phyloP scores from a whole-genome alignment of 2,888 invertebrate species.

The Julus scandinavius region DNA sequence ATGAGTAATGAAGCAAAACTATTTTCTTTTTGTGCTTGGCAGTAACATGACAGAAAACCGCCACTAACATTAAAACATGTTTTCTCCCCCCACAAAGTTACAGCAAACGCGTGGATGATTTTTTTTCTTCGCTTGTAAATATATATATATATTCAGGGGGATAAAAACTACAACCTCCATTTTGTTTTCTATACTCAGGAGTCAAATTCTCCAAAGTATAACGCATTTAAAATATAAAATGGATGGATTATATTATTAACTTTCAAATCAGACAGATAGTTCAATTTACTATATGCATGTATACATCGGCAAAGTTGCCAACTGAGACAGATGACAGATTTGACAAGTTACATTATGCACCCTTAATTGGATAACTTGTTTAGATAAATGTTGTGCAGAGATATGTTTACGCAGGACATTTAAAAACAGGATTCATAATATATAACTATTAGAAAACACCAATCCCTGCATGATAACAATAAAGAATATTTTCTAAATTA shows the following conservation, averaged over 20 bases:
- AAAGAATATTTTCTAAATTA: not conserved
- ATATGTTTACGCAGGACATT: no score
- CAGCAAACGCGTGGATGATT: conserved; percentile 26
- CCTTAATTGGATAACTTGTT: no score
- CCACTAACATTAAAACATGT: conserved; percentile 21
- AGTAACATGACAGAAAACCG: conserved; percentile 19
- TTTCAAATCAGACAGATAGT: no score
- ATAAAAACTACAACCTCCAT: not conserved
- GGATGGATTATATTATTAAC: no score
- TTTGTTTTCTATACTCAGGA: not conserved
- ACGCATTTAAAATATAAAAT: not conserved
- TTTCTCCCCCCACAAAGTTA: not conserved
- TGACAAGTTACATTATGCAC: no score
- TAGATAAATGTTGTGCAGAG: no score
- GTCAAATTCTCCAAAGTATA: not conserved
- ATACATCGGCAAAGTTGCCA: no score
- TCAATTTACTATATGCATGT: no score
- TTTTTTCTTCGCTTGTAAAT: not conserved
- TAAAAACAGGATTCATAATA: no score
- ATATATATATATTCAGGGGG: not conserved
- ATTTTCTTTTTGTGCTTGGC: not conserved
- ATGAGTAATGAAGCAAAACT: conserved; percentile 4
- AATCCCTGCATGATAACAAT: not conserved
- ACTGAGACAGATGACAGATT: no score
- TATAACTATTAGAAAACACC: not conserved